A percentile compares a stretch with the other conserved stretches of the same genome.
These are phyloP conservation scores for Aethes cnicana DNA, from an alignment of 2,888 invertebrate genomes.

Conservation along the genomic window DNA sequence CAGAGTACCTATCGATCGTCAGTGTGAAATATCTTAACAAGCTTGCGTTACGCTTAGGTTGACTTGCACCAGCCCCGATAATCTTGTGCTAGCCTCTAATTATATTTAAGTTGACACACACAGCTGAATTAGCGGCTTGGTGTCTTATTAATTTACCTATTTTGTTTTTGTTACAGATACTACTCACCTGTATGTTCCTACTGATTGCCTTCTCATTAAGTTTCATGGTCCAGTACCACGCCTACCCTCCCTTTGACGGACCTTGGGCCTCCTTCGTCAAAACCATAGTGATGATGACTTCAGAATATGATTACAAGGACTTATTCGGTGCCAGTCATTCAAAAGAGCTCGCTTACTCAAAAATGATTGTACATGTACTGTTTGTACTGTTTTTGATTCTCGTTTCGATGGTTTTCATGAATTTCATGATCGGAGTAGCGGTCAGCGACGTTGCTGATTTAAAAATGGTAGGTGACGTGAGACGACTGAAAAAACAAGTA, in stretches of 20 bases:
- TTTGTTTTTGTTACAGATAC: slow-evolving; percentile 43
- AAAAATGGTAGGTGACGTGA: slow-evolving; percentile 55
- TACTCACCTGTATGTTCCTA: slow-evolving; percentile 43
- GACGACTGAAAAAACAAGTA: slow-evolving; percentile 55
- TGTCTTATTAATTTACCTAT: background rate
- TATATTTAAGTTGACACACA: too few relatives aligned
- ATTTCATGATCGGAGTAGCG: slow-evolving; percentile 62
- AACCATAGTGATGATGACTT: slow-evolving; percentile 63
- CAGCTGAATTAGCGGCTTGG: too few relatives aligned
- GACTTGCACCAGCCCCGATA: too few relatives aligned
- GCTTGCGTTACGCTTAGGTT: too few relatives aligned
- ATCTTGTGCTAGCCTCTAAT: too few relatives aligned
- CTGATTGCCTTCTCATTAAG: slow-evolving; percentile 58
- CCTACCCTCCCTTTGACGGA: slow-evolving; percentile 45
- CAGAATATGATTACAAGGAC: slow-evolving; percentile 56
- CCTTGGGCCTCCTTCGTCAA: slow-evolving; percentile 52
- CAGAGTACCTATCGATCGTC: too few relatives aligned
- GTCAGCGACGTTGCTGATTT: slow-evolving; percentile 62
- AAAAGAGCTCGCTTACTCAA: slow-evolving; percentile 32
- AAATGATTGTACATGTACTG: slow-evolving; percentile 46
- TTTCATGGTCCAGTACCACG: slow-evolving; percentile 55
- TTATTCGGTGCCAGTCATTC: slow-evolving; percentile 40
- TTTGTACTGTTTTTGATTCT: slow-evolving; percentile 55
- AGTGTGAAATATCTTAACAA: too few relatives aligned
- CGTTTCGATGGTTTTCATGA: slow-evolving; percentile 60